Percentiles rank a stretch among this genome's conserved stretches.
Conservation (phyloP, 2,113 vertebrate species). For the Australoheros scitulus region DNA sequence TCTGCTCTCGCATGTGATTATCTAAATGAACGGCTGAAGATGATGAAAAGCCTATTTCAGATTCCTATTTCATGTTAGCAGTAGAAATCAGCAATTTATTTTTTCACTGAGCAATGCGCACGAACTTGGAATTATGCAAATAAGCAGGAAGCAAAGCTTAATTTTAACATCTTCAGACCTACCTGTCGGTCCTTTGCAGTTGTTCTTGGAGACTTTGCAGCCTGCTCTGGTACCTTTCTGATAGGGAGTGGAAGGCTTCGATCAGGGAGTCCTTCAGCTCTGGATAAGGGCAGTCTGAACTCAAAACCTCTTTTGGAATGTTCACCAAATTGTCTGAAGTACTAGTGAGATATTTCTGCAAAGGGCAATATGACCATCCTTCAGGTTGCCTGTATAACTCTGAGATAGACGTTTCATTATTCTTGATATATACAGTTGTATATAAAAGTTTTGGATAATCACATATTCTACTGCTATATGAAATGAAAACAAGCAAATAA, state of each 20-base stretch:
- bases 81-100: background rate
- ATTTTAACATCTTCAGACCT: background rate
- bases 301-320: conserved; percentile 81
- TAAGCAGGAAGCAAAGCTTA: background rate
- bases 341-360: conserved; percentile 61
- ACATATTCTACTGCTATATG: background rate
- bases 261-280: conserved; percentile 83
- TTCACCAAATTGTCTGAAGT: conserved; percentile 61
- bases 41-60: conserved; percentile 5
- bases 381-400: background rate
- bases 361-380: background rate
- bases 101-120: background rate
- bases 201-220: conserved; percentile 77
- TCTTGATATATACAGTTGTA: background rate
- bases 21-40: conserved; percentile 1
- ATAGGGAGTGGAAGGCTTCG: conserved; percentile 82
- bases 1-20: conserved; percentile 4
- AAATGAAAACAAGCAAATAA: background rate
- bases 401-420: background rate
- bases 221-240: conserved; percentile 77
- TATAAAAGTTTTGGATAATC: background rate
- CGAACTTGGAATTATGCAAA: background rate
- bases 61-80: background rate
- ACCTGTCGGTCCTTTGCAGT: conserved; percentile 83
- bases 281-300: conserved; percentile 85